A percentile compares a stretch with the other conserved stretches of the same genome.
These are phyloP conservation scores for Platyscapa corneri DNA, from an alignment of 1,140 invertebrate genomes.

Conservation along the genomic window DNA sequence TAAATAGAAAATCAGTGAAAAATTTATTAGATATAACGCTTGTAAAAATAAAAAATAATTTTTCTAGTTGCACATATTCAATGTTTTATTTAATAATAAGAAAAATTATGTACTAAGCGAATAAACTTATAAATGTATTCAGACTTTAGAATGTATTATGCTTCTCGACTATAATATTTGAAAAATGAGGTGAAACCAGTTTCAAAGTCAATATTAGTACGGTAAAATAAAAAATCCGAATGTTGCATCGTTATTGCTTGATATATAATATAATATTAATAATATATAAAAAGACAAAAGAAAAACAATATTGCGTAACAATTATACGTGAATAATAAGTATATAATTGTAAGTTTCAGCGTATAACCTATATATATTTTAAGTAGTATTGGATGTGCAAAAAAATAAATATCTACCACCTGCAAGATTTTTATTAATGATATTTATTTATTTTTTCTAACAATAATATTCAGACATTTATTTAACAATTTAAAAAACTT, in stretches of 20 bases:
- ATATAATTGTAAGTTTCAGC: no score
- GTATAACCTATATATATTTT: slow-evolving; percentile 4
- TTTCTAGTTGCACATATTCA: no score
- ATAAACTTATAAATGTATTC: background rate
- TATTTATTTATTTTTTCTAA: background rate
- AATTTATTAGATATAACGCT: background rate
- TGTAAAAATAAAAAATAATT: background rate
- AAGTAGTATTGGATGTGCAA: slow-evolving; percentile 7
- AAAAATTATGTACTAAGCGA: background rate
- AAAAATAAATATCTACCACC: background rate
- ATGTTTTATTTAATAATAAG: background rate
- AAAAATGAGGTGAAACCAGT: background rate
- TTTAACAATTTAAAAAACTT: no score
- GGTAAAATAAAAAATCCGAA: background rate
- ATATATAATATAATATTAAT: background rate
- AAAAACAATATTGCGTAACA: no score
- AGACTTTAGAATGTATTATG: background rate
- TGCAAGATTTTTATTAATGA: background rate
- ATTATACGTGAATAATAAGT: no score
- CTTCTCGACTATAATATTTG: background rate
- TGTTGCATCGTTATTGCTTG: slow-evolving; percentile 6
- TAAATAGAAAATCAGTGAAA: background rate
- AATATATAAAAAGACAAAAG: background rate
- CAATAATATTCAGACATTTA: background rate
- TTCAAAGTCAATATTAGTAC: slow-evolving; percentile 47